Conservation (phyloP, 2,113 vertebrate species). For the Leptosomus discolor region DNA sequence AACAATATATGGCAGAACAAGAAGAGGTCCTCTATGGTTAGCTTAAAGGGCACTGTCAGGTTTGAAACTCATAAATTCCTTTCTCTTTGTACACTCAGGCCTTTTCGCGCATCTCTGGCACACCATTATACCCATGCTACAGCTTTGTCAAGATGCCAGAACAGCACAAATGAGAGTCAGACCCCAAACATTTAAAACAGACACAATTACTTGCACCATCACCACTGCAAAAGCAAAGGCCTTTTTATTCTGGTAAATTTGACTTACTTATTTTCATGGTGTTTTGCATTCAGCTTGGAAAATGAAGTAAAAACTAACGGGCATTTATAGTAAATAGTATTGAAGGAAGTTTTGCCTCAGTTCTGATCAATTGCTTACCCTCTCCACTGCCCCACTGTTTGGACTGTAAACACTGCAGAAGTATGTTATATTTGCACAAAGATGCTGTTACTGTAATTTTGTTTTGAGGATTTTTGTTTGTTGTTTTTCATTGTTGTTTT, state of each 20-base stretch:
- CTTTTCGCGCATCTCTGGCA: background rate
- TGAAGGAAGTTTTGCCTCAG: background rate
- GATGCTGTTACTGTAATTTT: background rate
- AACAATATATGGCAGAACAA: background rate
- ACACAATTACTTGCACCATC: background rate
- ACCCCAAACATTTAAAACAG: background rate
- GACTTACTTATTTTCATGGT: background rate
- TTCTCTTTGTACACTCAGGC: background rate
- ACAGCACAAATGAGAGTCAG: background rate
- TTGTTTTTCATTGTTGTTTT: background rate
- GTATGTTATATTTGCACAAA: background rate
- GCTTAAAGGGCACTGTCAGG: background rate
- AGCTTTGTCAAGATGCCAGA: background rate
- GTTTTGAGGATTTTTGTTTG: background rate
- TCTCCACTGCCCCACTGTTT: background rate
- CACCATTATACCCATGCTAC: background rate
- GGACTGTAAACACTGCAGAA: background rate
- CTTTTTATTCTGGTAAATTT: background rate
- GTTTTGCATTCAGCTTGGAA: background rate
- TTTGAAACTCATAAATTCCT: background rate
- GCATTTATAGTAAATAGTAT: background rate
- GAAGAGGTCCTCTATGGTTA: background rate
- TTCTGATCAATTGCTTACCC: background rate
- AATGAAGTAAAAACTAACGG: background rate
- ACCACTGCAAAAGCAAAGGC: background rate